Conservation (phyloP, 2,113 vertebrate species). For the Pyrgilauda ruficollis region DNA sequence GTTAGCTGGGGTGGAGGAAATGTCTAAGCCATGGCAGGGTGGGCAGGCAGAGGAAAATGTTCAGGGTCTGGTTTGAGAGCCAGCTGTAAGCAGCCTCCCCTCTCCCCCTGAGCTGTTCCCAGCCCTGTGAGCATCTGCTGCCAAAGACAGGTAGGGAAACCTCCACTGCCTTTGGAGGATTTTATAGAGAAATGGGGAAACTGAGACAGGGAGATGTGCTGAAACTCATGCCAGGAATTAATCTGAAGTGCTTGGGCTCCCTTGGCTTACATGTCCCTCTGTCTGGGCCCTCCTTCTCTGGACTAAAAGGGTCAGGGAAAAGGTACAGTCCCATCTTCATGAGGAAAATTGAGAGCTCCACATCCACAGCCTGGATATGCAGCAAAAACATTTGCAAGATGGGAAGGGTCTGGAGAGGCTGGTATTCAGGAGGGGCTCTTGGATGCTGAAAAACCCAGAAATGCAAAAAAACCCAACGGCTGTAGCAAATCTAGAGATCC, state of each 20-base stretch:
- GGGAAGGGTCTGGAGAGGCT: neutral
- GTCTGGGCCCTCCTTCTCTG: neutral
- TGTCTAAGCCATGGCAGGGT: neutral
- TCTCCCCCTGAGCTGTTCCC: neutral
- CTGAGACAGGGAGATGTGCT: neutral
- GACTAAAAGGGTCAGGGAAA: neutral
- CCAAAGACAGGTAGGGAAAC: neutral
- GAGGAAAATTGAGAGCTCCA: neutral
- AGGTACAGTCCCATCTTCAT: neutral
- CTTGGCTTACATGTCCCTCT: neutral
- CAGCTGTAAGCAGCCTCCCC: neutral
- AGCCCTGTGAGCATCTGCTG: neutral
- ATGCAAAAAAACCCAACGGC: neutral
- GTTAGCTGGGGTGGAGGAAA: neutral
- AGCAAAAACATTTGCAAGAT: neutral
- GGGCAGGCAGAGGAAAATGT: neutral
- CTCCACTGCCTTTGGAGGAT: neutral
- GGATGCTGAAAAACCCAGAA: neutral
- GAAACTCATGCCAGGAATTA: neutral
- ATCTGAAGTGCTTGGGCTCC: neutral
- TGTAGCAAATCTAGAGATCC: neutral
- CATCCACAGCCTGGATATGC: neutral
- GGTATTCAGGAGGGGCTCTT: neutral
- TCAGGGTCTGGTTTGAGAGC: neutral
- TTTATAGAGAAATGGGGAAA: neutral